phyloP scores from a whole-genome alignment of 2,888 invertebrate species.

The Diadegma fenestrale region DNA sequence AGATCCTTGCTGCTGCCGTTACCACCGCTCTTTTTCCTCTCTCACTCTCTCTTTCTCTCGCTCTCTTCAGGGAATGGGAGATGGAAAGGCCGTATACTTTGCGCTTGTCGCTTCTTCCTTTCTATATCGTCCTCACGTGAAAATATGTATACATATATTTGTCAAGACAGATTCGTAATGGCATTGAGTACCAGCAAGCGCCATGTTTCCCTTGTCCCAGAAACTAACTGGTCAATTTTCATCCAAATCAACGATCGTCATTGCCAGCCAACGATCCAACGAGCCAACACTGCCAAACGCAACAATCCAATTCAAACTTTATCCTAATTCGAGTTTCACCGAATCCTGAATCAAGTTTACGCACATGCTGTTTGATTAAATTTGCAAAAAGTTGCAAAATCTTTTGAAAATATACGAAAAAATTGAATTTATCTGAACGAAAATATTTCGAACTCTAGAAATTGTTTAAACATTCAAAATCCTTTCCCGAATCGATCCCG shows the following conservation, averaged over 20 bases:
- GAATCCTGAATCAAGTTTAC: neutral
- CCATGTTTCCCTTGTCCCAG: slow-evolving; percentile 22
- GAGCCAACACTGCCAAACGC: neutral
- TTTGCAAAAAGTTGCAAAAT: too few relatives aligned
- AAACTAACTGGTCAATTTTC: slow-evolving; percentile 35
- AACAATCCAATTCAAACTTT: neutral
- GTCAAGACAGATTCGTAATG: slow-evolving; percentile 23
- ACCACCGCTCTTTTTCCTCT: slow-evolving; percentile 9
- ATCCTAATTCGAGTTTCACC: neutral
- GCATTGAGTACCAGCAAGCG: slow-evolving; percentile 21
- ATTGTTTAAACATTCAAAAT: too few relatives aligned
- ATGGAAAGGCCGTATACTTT: slow-evolving; percentile 61
- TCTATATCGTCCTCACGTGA: slow-evolving; percentile 49
- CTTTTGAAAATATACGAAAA: too few relatives aligned
- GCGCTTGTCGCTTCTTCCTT: slow-evolving; percentile 61
- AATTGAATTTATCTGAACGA: too few relatives aligned
- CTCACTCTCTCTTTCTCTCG: slow-evolving; percentile 39
- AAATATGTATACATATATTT: slow-evolving; percentile 29
- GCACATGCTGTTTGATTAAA: too few relatives aligned
- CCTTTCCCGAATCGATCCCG: too few relatives aligned
- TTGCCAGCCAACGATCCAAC: neutral
- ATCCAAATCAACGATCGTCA: neutral
- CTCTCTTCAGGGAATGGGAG: slow-evolving; percentile 54
- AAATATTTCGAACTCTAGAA: too few relatives aligned
- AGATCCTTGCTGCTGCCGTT: slow-evolving; percentile 61